A percentile compares a stretch with the other conserved stretches of the same genome.
Evolutionary conservation across 2,113 vertebrate species (phyloP).

Genomic region (Agelaius phoeniceus): DNA sequence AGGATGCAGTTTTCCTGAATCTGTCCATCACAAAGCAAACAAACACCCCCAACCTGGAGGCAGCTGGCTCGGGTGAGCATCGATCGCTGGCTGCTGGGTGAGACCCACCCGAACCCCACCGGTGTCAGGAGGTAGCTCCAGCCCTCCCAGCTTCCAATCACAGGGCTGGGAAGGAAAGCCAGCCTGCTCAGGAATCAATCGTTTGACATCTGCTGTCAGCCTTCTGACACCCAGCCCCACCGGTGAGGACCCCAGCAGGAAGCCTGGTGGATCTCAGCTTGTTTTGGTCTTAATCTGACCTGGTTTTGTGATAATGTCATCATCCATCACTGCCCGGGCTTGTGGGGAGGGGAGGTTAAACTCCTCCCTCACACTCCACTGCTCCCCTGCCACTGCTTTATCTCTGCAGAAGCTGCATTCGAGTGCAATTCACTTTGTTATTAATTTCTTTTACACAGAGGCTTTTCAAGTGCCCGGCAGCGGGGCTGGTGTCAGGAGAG

Average conservation of each 20-base stretch:
- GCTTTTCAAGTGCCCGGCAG: background rate
- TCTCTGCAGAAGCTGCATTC: background rate
- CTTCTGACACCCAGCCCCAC: fast-evolving
- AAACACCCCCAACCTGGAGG: background rate
- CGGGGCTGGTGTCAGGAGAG: background rate
- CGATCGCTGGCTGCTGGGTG: background rate
- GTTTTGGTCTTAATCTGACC: background rate
- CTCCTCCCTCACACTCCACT: background rate
- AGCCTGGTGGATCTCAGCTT: background rate
- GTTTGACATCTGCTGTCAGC: background rate
- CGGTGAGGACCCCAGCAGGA: background rate
- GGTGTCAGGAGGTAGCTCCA: background rate
- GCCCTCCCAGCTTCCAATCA: background rate
- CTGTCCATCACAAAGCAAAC: background rate
- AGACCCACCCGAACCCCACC: background rate
- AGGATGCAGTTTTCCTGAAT: background rate
- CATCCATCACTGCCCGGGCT: background rate
- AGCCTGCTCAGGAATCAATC: background rate
- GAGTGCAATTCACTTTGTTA: background rate
- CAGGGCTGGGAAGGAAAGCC: background rate
- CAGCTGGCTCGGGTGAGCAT: background rate
- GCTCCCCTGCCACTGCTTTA: background rate
- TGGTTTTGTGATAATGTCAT: background rate
- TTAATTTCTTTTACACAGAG: background rate
- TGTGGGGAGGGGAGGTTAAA: background rate